Evolutionary conservation across 1,140 invertebrate genomes (phyloP).

Genomic region (Atta colombica): DNA sequence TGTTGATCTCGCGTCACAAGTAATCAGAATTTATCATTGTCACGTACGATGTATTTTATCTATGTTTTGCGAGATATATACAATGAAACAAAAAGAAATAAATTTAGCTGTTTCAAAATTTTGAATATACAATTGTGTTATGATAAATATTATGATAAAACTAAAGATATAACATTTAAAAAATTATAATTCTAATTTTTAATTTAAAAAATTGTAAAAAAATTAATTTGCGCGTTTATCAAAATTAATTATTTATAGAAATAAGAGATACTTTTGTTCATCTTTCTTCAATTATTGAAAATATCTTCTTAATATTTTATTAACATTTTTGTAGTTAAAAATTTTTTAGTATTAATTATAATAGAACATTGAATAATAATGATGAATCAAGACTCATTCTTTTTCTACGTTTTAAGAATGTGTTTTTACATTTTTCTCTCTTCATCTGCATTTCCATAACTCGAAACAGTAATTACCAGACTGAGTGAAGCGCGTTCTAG

Average conservation of each 20-base stretch:
- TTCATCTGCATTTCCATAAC: not conserved
- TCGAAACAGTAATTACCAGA: conserved; percentile 35
- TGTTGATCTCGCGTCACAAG: not conserved
- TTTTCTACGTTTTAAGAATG: not conserved
- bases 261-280: not conserved
- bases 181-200: conserved; percentile 4
- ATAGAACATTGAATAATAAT: not conserved
- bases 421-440: not conserved
- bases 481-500: not conserved
- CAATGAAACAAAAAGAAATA: not conserved
- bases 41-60: not conserved
- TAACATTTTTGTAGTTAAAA: not conserved
- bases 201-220: too few species aligned
- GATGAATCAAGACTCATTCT: not conserved
- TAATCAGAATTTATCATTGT: conserved; percentile 44
- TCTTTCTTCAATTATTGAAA: not conserved
- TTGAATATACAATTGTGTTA: not conserved
- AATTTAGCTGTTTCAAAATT: conserved; percentile 3
- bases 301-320: not conserved
- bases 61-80: not conserved
- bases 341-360: not conserved
- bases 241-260: not conserved
- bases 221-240: not conserved
- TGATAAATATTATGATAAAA: not conserved
- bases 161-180: not conserved